Percentiles rank a stretch among this genome's conserved stretches.
Evolutionary conservation across 2,797 vertebrate species (phyloP).

Genomic region (Euthynnus affinis): DNA sequence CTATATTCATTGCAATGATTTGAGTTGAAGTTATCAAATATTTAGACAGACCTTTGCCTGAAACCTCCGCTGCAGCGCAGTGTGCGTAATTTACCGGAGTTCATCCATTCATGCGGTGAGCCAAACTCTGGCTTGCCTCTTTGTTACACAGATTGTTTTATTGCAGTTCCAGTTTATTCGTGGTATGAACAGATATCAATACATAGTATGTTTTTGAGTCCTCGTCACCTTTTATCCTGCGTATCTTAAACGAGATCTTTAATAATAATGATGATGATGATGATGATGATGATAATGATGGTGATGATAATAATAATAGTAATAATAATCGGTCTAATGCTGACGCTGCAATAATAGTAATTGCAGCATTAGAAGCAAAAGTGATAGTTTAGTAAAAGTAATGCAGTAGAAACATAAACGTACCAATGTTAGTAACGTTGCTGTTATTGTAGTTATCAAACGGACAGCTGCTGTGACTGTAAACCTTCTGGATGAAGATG

Average conservation of each 20-base stretch:
- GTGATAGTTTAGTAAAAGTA: no score
- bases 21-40: constrained; percentile 3
- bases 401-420: no score
- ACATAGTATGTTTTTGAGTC: background rate
- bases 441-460: background rate
- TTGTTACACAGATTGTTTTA: background rate
- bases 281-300: no score
- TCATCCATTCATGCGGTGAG: background rate
- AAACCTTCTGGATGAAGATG: constrained; percentile 45
- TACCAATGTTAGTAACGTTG: background rate
- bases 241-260: background rate
- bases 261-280: no score
- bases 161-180: fast-evolving
- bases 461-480: constrained; percentile 36
- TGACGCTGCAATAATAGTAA: background rate
- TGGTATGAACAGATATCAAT: no score
- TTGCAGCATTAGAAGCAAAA: no score
- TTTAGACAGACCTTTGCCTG: background rate
- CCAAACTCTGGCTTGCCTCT: background rate
- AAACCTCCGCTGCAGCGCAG: background rate
- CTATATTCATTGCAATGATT: background rate
- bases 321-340: no score
- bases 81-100: constrained; percentile 1
- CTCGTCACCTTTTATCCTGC: background rate
- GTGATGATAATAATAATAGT: background rate